phyloP scores from a whole-genome alignment of 2,888 invertebrate species.

The Agonum fuliginosum region DNA sequence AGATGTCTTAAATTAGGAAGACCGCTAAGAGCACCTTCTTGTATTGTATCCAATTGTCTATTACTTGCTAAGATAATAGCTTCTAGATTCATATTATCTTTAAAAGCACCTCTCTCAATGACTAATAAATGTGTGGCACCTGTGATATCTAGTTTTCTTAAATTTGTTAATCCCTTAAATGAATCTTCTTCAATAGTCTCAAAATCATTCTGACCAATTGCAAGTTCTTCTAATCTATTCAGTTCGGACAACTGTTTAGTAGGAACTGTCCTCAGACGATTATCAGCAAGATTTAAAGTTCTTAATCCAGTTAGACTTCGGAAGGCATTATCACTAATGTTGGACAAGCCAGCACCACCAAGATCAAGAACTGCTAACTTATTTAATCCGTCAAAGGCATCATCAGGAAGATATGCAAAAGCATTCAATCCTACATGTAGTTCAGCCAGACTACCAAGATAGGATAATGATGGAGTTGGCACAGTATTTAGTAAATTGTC shows the following conservation, averaged over 20 bases:
- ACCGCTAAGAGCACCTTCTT: conserved; percentile 86
- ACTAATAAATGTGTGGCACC: conserved; percentile 84
- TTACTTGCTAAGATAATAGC: conserved; percentile 85
- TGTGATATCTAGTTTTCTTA: conserved; percentile 85
- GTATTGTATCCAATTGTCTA: conserved; percentile 82
- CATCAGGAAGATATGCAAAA: conserved; percentile 84
- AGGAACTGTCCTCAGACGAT: conserved; percentile 84
- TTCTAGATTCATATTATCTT: conserved; percentile 88
- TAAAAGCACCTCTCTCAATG: conserved; percentile 86
- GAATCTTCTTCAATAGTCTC: conserved; percentile 81
- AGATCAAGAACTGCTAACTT: conserved; percentile 86
- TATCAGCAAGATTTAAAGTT: conserved; percentile 86
- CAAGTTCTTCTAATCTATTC: conserved; percentile 85
- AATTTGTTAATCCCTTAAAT: conserved; percentile 85
- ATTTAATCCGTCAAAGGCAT: conserved; percentile 85
- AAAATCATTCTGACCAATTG: conserved; percentile 89
- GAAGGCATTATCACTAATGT: conserved; percentile 86
- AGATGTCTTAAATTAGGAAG: conserved; percentile 87
- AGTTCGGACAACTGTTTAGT: conserved; percentile 83
- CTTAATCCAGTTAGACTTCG: conserved; percentile 85
- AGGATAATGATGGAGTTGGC: conserved; percentile 83
- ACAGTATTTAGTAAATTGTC: conserved; percentile 88
- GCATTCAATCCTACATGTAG: conserved; percentile 89
- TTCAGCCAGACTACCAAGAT: conserved; percentile 87
- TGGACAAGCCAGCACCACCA: conserved; percentile 86